Evolutionary conservation across 2,888 invertebrate genomes (phyloP), one percentile per base, ranked within the genome.

Genomic region (Notodromas monacha): DNA sequence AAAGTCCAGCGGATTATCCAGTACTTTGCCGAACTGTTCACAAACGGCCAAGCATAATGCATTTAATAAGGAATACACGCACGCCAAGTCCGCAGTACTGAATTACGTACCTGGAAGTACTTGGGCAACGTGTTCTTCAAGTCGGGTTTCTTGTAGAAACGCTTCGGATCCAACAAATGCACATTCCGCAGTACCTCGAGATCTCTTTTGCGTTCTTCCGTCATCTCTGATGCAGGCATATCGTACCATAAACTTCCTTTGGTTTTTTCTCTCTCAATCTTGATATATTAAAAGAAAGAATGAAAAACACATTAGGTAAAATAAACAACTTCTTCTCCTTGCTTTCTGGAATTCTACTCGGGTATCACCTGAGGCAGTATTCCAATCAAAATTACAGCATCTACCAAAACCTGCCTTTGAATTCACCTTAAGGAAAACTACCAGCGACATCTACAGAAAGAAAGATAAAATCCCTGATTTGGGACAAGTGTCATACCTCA

Each of bases 91-190:
- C 21, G n/a, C n/a, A 21, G 8, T 8, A n/a, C 21, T 8, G n/a
- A 8, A 6, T 27, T 6, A 6, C 27, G 12, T 8, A 74, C 73
- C 58, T 77, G 76, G 51, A 89, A 89, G 47, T 74, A 86, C 51
- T 86, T 89, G 0, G 89, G 86, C 16, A 77, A 43, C 2, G 61
- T 65, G 51, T 69, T 68, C 38, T 68, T 56, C 8, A n/a, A 11
- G 43, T 79, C 76, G 46, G 76, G 79, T 42, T 73, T 72, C 49
- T 86, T 86, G 52, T 89, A 92, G 52, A 86, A 89, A 38, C 66
- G 67, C 47, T 84, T 84, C 0, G 84, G 76, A 53, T 92, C 70
- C 8, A 89, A 50, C 1, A 63, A 73, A 1, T 74, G 70, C 40
- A 92, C 62, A 84, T 92, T 84, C 51, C 76, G 69, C 2, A 96